These are phyloP conservation scores for Calliopum simillimum DNA, from an alignment of 2,888 invertebrate genomes.

Conservation along the genomic window DNA sequence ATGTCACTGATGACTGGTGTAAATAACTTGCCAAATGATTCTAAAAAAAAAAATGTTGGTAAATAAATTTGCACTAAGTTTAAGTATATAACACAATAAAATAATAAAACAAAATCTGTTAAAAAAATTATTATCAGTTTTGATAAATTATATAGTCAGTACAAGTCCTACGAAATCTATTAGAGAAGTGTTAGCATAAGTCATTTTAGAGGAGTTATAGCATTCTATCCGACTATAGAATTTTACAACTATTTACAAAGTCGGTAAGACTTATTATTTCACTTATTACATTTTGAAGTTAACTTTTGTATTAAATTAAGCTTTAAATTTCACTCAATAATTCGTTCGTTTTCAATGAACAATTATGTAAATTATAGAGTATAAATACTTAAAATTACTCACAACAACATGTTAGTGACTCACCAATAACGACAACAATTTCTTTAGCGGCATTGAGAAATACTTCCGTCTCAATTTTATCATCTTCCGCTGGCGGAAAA, in stretches of 20 bases:
- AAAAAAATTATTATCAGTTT: no score
- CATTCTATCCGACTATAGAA: no score
- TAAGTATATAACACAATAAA: background rate
- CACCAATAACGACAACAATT: slow-evolving; percentile 76
- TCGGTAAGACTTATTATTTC: no score
- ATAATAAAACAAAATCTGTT: background rate
- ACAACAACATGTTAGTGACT: no score
- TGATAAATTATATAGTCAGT: no score
- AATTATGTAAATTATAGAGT: slow-evolving; percentile 17
- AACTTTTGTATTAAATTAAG: no score
- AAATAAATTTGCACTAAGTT: background rate
- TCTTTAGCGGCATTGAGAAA: slow-evolving; percentile 75
- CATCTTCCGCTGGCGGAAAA: slow-evolving; percentile 72
- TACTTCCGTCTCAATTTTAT: slow-evolving; percentile 71
- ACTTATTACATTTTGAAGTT: no score
- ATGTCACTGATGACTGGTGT: slow-evolving; percentile 81
- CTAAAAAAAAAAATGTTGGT: slow-evolving; percentile 67
- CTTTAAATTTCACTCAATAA: no score
- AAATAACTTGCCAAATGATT: slow-evolving; percentile 79
- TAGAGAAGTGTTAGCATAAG: no score
- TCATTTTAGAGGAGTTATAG: no score
- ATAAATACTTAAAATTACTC: background rate
- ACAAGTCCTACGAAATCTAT: no score
- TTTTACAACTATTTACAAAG: no score
- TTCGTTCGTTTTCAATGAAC: slow-evolving; percentile 1